Evolutionary conservation across 2,888 invertebrate genomes (phyloP), one percentile per base, ranked within the genome.

Genomic region (Pollenia amentaria): DNA sequence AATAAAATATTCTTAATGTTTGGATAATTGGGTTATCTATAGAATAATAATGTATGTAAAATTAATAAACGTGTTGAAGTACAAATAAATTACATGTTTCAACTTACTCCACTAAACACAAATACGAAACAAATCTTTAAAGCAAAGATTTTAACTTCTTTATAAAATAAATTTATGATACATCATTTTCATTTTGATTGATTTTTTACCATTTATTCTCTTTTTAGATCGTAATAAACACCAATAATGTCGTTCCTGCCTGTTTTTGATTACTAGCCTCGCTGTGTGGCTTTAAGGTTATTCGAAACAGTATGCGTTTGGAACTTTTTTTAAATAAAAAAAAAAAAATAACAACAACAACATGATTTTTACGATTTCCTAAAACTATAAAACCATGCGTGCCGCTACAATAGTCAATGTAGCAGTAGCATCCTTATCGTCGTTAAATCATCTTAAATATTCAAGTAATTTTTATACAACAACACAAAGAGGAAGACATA

Each of bases 301-400:
- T 42, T 60, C 11, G 60, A 42, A 38, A 60, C 14, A 6, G n/a
- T 53, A 38, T 55, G 44, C 60, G 12, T 78, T 38, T 14, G 48
- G 12, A 48, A 60, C 38, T 12, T 53, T 48, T 8, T 12, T 38
- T 12, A 44, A 16, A 46, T 46, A 18, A 9, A 38, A 60, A 21
- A 46, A n/a, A 12, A 21, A 60, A 21, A 46, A n/a, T 8, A 21
- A 53, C 55, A 44, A 14, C 16, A 75, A 18, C 14, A 64, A 65
- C 53, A 48, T 67, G 55, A 38, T 40, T 72, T 78, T 84, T 18
- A 57, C 55, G 60, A 78, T 67, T 73, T 84, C 65, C 78, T 84
- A 78, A 84, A 83, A 72, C 44, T 65, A 73, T 72, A 38, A 73
- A 79, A 84, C 62, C 73, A 84, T 84, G 84, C 78, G 53, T 73